Base-by-base conservation (phyloP, 2,113 vertebrate species). In the Pontoporia blainvillei region DNA sequence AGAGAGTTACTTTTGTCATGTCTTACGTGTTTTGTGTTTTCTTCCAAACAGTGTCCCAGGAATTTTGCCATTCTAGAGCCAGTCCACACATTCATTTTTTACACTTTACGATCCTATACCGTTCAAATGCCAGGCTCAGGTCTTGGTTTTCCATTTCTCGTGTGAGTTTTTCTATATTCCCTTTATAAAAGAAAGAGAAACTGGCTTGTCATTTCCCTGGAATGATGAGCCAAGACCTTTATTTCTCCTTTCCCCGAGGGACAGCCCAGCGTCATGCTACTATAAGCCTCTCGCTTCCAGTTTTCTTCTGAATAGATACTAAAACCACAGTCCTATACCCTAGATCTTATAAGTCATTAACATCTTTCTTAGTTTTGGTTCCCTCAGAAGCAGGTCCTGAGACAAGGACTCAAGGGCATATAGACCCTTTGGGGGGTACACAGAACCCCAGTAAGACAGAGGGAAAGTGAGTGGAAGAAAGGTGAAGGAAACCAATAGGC, bases 251-350 rank as follows among this genome's bases (percentile, higher is more conserved):
- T 94, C 36, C n/a, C 36, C 25, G 49, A 82, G 31, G 41, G 57
- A 27, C 18, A 62, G 12, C 34, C 27, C 75, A 86, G 41, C 15
- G 36, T 85, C 52, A 79, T 31, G 11, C 54, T 49, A 69, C 27
- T 34, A 2, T 9, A 87, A 84, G 20, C 34, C 31, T 96, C 36
- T 79, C n/a, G 3, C 12, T 75, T 92, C 59, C 36, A n/a, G 12
- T 88, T 97, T 90, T 90, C 91, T 95, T 90, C 23, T 92, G 52
- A 94, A 21, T 91, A 36, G 39, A 82, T 21, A 34, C 49, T 81
- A 62, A 46, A 92, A 71, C 54, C 9, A 9, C 62, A 72, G 7
- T 36, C 46, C 23, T 54, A 2, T 18, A 57, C 4, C n/a, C 31
- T 39, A 44, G 17, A 9, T 39, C 34, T 78, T 79, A 81, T 2